These are phyloP conservation scores for Dasypus novemcinctus DNA, from an alignment of 2,113 vertebrate species.

Conservation along the genomic window DNA sequence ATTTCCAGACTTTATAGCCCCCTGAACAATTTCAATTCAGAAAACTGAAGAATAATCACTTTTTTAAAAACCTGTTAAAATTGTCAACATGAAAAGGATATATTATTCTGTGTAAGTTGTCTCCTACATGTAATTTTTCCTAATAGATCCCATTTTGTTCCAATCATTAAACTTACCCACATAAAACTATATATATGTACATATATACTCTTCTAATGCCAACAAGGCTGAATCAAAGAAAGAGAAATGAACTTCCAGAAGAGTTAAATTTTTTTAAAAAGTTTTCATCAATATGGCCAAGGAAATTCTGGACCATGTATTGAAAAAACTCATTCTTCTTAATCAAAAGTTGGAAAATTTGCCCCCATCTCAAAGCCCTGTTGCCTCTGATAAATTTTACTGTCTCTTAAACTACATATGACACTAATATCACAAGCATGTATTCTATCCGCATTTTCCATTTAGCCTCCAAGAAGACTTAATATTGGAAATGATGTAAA, in stretches of 20 bases:
- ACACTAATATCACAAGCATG: background rate
- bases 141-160: no score
- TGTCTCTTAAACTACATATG: background rate
- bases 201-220: background rate
- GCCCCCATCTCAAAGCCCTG: background rate
- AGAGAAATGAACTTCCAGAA: slow-evolving; percentile 13
- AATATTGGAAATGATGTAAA: background rate
- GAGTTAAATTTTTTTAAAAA: background rate
- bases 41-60: no score
- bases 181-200: no score
- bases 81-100: no score
- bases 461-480: background rate
- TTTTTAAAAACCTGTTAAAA: no score
- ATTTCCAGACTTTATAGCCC: no score
- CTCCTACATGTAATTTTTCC: no score
- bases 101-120: no score
- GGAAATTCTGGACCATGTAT: background rate
- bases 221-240: background rate
- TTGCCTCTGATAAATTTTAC: background rate
- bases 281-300: background rate
- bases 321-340: slow-evolving; percentile 20
- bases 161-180: no score
- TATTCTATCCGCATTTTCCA: background rate
- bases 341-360: background rate
- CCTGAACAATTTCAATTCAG: no score